Conservation (phyloP, 2,888 invertebrate genomes). For the Napeogenes sylphis region DNA sequence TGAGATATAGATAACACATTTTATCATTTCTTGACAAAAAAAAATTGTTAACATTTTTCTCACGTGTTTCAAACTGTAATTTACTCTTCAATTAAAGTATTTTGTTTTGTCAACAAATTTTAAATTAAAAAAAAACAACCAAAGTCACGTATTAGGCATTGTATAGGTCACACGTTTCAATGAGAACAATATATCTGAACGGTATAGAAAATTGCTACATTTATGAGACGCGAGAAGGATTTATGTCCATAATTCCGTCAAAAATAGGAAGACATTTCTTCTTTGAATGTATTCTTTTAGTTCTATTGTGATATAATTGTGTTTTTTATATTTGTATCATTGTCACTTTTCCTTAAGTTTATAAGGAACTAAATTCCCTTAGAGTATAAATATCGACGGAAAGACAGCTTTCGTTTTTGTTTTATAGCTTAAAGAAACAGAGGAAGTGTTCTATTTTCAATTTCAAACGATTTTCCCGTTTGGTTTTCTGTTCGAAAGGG, state of each 20-base stretch:
- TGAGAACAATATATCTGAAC: neutral
- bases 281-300: neutral
- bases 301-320: neutral
- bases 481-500: neutral
- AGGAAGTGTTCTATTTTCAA: neutral
- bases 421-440: neutral
- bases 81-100: no score
- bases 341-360: no score
- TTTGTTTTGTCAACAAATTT: no score
- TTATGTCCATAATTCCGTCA: neutral
- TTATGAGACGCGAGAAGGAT: neutral
- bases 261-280: neutral
- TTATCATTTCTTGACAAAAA: no score
- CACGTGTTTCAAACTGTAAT: no score
- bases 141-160: neutral
- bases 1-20: no score
- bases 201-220: constrained; percentile 2
- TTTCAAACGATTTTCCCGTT: neutral
- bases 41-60: no score
- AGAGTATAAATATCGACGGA: neutral
- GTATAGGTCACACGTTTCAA: neutral
- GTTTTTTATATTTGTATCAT: neutral
- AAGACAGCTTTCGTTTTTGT: neutral
- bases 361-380: no score
- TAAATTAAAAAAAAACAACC: no score